Base-by-base conservation (phyloP, 2,797 vertebrate species). In the Pipistrellus nathusii region DNA sequence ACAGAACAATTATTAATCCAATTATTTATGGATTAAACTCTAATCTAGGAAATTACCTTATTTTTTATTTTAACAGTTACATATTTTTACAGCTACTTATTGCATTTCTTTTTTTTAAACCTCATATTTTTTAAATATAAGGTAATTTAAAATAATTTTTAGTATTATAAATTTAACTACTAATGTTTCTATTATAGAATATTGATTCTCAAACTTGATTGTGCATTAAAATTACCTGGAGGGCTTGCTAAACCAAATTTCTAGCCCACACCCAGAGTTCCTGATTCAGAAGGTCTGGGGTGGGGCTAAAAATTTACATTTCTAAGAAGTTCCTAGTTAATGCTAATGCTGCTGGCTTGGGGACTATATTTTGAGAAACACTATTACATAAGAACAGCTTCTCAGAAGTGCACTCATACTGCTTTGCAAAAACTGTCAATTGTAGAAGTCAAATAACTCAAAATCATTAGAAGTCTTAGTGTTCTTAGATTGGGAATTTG, bases 401-500 rank as follows among this genome's bases (percentile, higher is more conserved):
- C 80, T 93, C 27, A 41, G 84, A 88, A 81, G 11, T 85, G 13
- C 11, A 69, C 11, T 72, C 7, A 68, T 85, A 62, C 27, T 85
- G 35, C 46, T 85, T 95, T 76, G 81, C n/a, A 90, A 89, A 96
- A 89, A 64, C 35, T 90, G 84, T 85, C 48, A 86, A 69, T 84
- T 89, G 44, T 75, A 87, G 46, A 90, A 80, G n/a, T 80, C 51
- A 92, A 3, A 51, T 69, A 38, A 38, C 44, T 80, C 30, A 85
- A 72, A 72, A 85, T 72, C 38, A 78, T 90, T 94, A 72, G 44
- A 85, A n/a, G 13, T 86, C 76, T 93, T 93, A 89, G 51, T 95
- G 51, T 68, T 92, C 73, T 88, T 95, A 87, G 68, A 90, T 46
- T 87, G 66, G 59, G 77, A 90, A 80, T 89, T 53, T 92, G 5